Percentiles rank a stretch among this genome's conserved stretches.
These are phyloP conservation scores for Cheilosia impressa DNA, from an alignment of 2,888 invertebrate genomes.

Conservation along the genomic window DNA sequence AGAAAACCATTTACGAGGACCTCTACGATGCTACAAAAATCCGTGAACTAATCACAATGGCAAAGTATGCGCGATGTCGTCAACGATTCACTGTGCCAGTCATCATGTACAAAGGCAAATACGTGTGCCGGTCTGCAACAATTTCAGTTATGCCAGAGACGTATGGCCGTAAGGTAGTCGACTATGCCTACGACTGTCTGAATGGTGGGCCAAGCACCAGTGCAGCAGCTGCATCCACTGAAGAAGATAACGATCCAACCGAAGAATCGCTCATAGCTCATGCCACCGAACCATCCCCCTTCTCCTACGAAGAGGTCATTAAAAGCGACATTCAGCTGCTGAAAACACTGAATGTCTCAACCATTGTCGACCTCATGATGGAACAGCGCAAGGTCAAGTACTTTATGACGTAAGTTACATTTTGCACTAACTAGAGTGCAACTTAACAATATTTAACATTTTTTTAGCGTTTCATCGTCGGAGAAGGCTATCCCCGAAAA, in stretches of 20 bases:
- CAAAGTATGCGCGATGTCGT: slow-evolving; percentile 89
- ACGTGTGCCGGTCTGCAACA: slow-evolving; percentile 90
- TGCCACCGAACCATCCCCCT: slow-evolving; percentile 77
- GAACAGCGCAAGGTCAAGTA: slow-evolving; percentile 93
- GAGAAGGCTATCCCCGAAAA: slow-evolving; percentile 92
- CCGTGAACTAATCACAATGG: slow-evolving; percentile 87
- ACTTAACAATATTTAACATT: slow-evolving; percentile 60
- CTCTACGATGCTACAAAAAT: slow-evolving; percentile 86
- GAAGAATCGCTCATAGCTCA: slow-evolving; percentile 80
- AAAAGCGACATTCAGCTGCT: slow-evolving; percentile 88
- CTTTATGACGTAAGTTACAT: slow-evolving; percentile 88
- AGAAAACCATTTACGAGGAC: slow-evolving; percentile 86
- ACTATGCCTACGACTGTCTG: slow-evolving; percentile 83
- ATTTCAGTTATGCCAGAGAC: slow-evolving; percentile 90
- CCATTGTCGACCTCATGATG: slow-evolving; percentile 93
- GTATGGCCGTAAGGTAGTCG: slow-evolving; percentile 87
- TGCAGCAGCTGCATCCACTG: slow-evolving; percentile 56
- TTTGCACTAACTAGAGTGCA: neutral
- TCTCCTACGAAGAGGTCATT: slow-evolving; percentile 82
- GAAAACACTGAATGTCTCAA: slow-evolving; percentile 88
- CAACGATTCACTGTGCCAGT: slow-evolving; percentile 91
- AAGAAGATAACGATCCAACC: slow-evolving; percentile 80
- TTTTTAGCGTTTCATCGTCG: slow-evolving; percentile 89
- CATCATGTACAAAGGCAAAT: slow-evolving; percentile 89
- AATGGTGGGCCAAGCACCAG: slow-evolving; percentile 76